phyloP scores from a whole-genome alignment of 2,113 vertebrate genomes.

The Chaenogobius annularis region DNA sequence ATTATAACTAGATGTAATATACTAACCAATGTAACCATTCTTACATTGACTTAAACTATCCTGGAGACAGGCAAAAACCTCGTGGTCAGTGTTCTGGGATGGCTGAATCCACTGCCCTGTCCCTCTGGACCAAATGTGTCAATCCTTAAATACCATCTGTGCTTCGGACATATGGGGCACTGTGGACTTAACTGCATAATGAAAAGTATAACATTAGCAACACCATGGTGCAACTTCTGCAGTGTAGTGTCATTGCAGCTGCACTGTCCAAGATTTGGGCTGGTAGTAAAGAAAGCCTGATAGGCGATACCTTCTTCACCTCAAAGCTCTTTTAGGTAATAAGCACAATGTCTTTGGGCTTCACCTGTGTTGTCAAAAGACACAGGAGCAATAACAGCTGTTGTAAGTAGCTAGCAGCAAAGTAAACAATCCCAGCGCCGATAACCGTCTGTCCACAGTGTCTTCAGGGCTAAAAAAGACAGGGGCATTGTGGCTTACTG shows the following conservation, averaged over 20 bases:
- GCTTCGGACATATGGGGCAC: conserved; percentile 27
- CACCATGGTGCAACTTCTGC: conserved; percentile 23
- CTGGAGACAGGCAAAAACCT: background rate
- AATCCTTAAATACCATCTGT: conserved; percentile 41
- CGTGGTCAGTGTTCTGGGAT: background rate
- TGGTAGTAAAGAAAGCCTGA: background rate
- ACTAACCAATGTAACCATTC: background rate
- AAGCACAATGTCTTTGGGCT: conserved; percentile 13
- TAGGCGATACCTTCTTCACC: conserved; percentile 15
- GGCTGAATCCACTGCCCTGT: conserved; percentile 15
- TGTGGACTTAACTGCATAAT: conserved; percentile 39
- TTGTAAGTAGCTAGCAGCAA: conserved; percentile 13
- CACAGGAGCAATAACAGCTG: conserved; percentile 14
- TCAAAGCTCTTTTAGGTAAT: conserved; percentile 17
- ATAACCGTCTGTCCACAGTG: conserved; percentile 19
- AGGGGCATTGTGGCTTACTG: conserved; percentile 5
- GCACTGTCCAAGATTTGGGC: conserved; percentile 14
- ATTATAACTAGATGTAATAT: background rate
- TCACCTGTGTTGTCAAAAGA: conserved; percentile 10
- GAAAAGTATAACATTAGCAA: conserved; percentile 45
- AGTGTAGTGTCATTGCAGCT: conserved; percentile 6
- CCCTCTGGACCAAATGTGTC: conserved; percentile 20
- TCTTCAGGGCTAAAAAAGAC: conserved; percentile 15
- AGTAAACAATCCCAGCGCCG: conserved; percentile 34
- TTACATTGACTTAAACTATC: too few species aligned